phyloP scores from a whole-genome alignment of 2,888 invertebrate species.

The Drosophila neotestacea region DNA sequence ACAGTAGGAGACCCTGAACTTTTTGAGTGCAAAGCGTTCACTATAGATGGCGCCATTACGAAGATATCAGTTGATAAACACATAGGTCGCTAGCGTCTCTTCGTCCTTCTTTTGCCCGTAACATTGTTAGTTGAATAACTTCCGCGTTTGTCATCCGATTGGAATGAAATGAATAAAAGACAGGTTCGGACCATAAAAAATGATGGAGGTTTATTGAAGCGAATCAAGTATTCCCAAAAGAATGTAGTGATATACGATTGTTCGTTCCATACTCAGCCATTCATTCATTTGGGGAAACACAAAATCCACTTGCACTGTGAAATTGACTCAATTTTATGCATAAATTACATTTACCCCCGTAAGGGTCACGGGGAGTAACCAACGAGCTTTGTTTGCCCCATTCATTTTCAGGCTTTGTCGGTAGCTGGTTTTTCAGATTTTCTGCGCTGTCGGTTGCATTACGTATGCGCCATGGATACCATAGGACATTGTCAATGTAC shows the following conservation, averaged over 20 bases:
- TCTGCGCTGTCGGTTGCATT: constrained; percentile 67
- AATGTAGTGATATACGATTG: constrained; percentile 5
- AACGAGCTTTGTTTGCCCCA: constrained; percentile 27
- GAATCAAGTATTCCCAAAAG: constrained; percentile 22
- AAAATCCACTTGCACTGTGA: constrained; percentile 40
- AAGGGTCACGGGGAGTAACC: constrained; percentile 2
- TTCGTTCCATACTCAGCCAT: constrained; percentile 28
- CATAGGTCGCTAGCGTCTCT: too few relatives aligned
- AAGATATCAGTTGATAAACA: too few relatives aligned
- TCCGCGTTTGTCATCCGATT: neutral
- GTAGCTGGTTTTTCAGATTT: constrained; percentile 59
- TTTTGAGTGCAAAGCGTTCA: too few relatives aligned
- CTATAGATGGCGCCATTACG: too few relatives aligned
- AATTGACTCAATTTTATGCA: constrained; percentile 56
- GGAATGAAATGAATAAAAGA: constrained; percentile 1
- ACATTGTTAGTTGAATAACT: too few relatives aligned
- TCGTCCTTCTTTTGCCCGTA: too few relatives aligned
- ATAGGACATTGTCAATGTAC: constrained; percentile 27
- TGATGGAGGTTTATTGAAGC: constrained; percentile 24
- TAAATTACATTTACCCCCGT: constrained; percentile 55
- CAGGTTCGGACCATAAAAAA: neutral
- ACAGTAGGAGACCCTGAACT: too few relatives aligned
- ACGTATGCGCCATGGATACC: constrained; percentile 58
- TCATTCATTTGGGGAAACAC: constrained; percentile 25
- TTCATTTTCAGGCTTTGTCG: constrained; percentile 30